phyloP scores from a whole-genome alignment of 1,140 invertebrate species.

The Octopus sinensis region DNA sequence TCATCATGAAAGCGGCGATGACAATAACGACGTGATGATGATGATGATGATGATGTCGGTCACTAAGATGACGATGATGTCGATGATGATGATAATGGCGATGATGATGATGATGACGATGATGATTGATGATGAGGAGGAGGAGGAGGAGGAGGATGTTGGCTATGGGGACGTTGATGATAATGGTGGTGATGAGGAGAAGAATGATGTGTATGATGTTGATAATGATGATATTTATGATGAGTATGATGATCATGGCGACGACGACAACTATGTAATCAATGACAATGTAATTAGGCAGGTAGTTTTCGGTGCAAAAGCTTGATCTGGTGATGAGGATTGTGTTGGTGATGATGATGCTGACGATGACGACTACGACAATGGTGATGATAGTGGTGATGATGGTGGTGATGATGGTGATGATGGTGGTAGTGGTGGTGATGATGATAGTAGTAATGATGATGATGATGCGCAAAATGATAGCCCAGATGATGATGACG shows the following conservation, averaged over 20 bases:
- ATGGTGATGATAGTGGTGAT: slow-evolving; percentile 1
- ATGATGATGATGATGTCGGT: slow-evolving; percentile 19
- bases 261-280: too few relatives aligned
- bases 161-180: neutral
- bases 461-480: slow-evolving; percentile 15
- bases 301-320: neutral
- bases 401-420: neutral
- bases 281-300: too few relatives aligned
- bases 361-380: too few relatives aligned
- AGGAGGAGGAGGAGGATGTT: slow-evolving; percentile 7
- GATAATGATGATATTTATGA: too few relatives aligned
- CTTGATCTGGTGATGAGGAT: neutral
- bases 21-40: slow-evolving; percentile 5
- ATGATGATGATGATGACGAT: slow-evolving; percentile 11
- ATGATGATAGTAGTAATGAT: slow-evolving; percentile 13
- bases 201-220: too few relatives aligned
- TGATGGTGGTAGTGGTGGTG: slow-evolving; percentile 8
- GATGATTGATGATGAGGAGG: too few relatives aligned
- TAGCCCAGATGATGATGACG: neutral
- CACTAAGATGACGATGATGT: slow-evolving; percentile 9
- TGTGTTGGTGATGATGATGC: too few relatives aligned
- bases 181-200: too few relatives aligned
- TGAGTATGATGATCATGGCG: too few relatives aligned
- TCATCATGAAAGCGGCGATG: too few relatives aligned
- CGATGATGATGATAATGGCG: neutral